Evolutionary conservation across 2,113 vertebrate species (phyloP).

Genomic region (Willisornis vidua): DNA sequence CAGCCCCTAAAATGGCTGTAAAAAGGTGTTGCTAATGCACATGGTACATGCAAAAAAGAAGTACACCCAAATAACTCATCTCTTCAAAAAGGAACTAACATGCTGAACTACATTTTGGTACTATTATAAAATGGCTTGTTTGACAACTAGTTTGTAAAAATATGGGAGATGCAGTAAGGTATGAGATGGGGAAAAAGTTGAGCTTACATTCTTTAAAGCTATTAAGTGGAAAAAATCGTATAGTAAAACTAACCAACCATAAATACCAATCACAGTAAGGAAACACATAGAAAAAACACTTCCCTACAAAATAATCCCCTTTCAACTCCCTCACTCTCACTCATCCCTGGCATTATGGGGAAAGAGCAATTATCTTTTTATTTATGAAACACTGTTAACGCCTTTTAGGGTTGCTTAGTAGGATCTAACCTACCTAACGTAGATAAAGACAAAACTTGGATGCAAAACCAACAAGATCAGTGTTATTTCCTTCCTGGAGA

Average conservation of each 20-base stretch:
- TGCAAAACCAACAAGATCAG: background rate
- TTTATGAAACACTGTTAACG: background rate
- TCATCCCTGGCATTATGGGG: background rate
- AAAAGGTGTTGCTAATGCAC: background rate
- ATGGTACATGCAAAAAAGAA: background rate
- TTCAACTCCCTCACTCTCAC: background rate
- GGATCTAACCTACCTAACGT: background rate
- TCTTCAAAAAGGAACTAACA: background rate
- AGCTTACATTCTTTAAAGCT: background rate
- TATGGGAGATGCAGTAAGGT: background rate
- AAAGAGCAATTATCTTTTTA: background rate
- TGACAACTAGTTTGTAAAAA: background rate
- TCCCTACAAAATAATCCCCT: background rate
- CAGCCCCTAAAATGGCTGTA: background rate
- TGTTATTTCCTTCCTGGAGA: background rate
- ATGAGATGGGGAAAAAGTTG: background rate
- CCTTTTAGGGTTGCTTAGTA: background rate
- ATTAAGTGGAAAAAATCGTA: background rate
- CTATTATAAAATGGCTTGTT: background rate
- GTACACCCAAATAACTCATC: background rate
- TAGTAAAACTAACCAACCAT: background rate
- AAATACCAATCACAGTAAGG: background rate
- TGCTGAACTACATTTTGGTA: background rate
- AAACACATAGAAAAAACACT: background rate
- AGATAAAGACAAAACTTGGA: background rate